A percentile compares a stretch with the other conserved stretches of the same genome.
These are phyloP conservation scores for Muntiacus muntjak DNA, from an alignment of 2,113 vertebrate genomes.

Conservation along the genomic window DNA sequence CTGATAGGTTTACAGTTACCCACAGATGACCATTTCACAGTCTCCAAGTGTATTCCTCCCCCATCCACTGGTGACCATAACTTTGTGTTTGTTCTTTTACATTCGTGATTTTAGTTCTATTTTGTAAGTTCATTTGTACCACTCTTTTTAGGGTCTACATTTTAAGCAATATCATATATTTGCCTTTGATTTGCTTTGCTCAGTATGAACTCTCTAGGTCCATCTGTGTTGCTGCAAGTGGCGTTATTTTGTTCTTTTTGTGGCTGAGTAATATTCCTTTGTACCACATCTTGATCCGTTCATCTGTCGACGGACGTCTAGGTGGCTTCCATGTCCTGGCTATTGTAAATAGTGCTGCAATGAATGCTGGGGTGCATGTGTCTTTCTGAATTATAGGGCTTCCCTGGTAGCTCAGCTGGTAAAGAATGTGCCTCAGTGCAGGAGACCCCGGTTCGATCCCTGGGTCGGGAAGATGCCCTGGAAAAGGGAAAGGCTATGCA, in stretches of 20 bases:
- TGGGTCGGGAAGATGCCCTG: neutral
- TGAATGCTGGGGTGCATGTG: accelerated
- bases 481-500: neutral
- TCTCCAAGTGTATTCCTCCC: neutral
- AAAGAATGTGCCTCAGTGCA: neutral
- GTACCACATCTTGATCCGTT: neutral
- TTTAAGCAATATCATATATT: neutral
- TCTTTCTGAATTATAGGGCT: neutral
- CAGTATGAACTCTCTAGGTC: neutral
- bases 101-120: neutral
- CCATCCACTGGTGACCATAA: no score
- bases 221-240: neutral
- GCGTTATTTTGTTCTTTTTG: neutral
- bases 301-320: neutral
- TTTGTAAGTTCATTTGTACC: neutral
- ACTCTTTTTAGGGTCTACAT: neutral
- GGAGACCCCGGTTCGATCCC: neutral
- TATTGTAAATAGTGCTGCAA: neutral
- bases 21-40: no score
- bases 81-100: neutral
- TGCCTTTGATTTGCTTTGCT: neutral
- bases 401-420: neutral
- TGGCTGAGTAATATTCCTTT: neutral
- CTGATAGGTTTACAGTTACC: neutral
- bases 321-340: neutral